Percentiles rank a stretch among this genome's conserved stretches.
Conservation (phyloP, 2,113 vertebrate species). For the Micronycteris hirsuta region DNA sequence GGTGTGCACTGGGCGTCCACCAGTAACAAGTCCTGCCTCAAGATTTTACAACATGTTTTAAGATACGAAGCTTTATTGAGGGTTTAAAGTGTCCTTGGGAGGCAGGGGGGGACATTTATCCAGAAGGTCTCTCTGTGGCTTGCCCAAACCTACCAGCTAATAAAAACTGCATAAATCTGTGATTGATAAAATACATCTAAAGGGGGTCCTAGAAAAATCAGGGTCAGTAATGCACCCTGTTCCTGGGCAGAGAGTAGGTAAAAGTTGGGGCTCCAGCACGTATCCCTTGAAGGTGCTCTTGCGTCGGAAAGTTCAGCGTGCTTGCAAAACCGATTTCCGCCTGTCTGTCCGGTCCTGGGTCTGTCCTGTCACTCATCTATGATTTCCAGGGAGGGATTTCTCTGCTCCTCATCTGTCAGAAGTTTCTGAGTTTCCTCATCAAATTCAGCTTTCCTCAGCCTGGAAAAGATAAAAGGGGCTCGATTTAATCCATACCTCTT, state of each 20-base stretch:
- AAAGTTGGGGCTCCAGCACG: background rate
- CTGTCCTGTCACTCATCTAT: accelerated
- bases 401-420: background rate
- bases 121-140: background rate
- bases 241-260: background rate
- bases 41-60: background rate
- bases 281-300: too few species aligned
- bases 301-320: background rate
- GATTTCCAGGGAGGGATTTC: background rate
- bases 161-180: background rate
- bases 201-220: background rate
- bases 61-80: background rate
- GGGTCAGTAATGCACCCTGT: too few species aligned
- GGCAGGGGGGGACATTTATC: background rate
- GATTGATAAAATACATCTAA: background rate
- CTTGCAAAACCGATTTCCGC: accelerated
- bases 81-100: background rate
- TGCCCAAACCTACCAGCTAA: background rate
- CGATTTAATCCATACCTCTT: background rate
- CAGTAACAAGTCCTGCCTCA: background rate
- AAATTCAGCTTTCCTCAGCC: background rate
- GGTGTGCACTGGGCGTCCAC: background rate
- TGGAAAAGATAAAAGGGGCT: background rate
- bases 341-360: background rate
- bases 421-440: background rate